phyloP scores from a whole-genome alignment of 2,888 invertebrate genomes.

The Lycophotia porphyrea region DNA sequence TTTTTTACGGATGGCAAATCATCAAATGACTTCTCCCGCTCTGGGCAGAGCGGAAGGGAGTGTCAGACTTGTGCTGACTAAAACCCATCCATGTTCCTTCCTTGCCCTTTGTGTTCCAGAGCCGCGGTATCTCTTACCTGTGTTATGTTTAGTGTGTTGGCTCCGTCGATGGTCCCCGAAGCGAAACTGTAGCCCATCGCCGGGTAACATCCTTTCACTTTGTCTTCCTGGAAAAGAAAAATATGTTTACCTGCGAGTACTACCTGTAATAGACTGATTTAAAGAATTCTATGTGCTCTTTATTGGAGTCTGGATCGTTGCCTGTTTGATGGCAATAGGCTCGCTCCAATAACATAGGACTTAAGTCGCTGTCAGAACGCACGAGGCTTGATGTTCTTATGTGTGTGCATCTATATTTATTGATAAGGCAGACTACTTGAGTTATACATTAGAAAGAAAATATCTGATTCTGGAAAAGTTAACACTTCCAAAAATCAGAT shows the following conservation, averaged over 20 bases:
- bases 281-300: background rate
- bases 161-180: slow-evolving; percentile 95
- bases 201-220: slow-evolving; percentile 93
- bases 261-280: background rate
- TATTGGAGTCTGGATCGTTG: background rate
- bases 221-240: slow-evolving; percentile 72
- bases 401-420: background rate
- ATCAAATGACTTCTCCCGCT: too few relatives aligned
- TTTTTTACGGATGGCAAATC: too few relatives aligned
- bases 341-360: background rate
- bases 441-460: background rate
- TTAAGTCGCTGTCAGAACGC: background rate
- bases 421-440: background rate
- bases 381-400: background rate
- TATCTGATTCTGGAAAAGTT: background rate
- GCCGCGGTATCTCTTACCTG: slow-evolving; percentile 87
- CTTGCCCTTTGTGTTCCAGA: too few relatives aligned
- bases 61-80: too few relatives aligned
- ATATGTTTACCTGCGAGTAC: background rate
- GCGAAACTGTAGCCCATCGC: slow-evolving; percentile 97
- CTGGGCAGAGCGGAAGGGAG: too few relatives aligned
- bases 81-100: too few relatives aligned
- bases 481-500: background rate
- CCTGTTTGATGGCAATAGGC: background rate
- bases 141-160: slow-evolving; percentile 93